These are phyloP conservation scores for Porites divaricata DNA, from an alignment of 92 coral and sea anemone genomes.

Conservation along the genomic window DNA sequence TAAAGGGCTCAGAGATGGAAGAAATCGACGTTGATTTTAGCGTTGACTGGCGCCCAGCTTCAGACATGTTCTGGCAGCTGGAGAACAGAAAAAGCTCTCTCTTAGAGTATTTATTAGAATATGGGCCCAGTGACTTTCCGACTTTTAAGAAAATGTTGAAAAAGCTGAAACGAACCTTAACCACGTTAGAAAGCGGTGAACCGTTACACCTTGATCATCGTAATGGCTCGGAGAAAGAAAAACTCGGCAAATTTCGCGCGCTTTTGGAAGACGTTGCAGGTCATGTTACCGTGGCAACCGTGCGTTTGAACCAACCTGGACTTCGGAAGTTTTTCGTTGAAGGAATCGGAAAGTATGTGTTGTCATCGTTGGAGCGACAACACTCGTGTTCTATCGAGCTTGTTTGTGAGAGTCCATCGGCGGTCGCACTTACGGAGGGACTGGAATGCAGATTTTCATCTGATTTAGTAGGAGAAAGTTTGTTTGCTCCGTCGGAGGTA, in stretches of 20 bases:
- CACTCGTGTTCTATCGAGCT: slow-evolving; percentile 22
- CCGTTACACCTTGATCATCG: background rate
- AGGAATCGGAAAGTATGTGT: slow-evolving; percentile 18
- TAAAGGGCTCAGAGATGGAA: background rate
- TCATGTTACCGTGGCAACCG: slow-evolving; percentile 32
- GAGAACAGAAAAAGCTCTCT: slow-evolving; percentile 4
- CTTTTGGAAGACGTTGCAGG: slow-evolving; percentile 13
- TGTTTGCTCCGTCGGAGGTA: no score
- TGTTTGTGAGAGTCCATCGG: background rate
- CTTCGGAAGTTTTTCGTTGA: slow-evolving; percentile 19
- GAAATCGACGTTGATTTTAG: background rate
- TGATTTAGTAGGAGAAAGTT: background rate
- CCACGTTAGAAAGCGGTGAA: background rate
- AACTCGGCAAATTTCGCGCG: background rate
- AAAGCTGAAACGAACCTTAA: background rate
- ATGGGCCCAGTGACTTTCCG: slow-evolving; percentile 31
- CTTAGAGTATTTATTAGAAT: background rate
- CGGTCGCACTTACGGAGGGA: background rate
- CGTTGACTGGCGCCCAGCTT: slow-evolving; percentile 19
- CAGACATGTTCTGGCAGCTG: slow-evolving; percentile 23
- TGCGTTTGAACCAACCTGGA: slow-evolving; percentile 23
- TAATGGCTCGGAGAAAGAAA: background rate
- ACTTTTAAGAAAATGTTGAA: slow-evolving; percentile 18
- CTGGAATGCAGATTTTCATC: background rate
- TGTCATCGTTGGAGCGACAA: background rate